phyloP scores from a whole-genome alignment of 1,140 invertebrate genomes.

The Zaprionus gabonicus region DNA sequence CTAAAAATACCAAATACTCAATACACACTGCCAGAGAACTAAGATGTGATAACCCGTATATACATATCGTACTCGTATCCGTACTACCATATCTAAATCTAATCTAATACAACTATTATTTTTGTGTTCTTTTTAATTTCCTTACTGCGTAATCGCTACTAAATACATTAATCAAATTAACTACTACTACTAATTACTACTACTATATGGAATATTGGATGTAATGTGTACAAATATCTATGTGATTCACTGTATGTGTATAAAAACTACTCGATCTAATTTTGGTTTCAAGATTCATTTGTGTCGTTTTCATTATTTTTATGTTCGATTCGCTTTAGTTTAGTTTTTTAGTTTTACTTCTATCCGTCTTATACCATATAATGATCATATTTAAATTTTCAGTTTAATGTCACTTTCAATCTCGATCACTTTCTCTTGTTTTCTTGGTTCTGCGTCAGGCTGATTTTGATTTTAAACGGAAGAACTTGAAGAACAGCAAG shows the following conservation, averaged over 20 bases:
- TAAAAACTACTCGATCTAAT: conserved; percentile 54
- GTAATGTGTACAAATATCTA: conserved; percentile 83
- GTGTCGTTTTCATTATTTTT: conserved; percentile 17
- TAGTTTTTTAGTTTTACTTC: conserved; percentile 32
- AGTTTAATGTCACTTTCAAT: conserved; percentile 7
- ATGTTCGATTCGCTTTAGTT: conserved; percentile 12
- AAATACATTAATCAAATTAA: conserved; percentile 42
- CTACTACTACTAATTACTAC: conserved; percentile 67
- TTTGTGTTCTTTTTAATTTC: conserved; percentile 53
- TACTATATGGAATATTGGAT: conserved; percentile 83
- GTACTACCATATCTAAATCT: conserved; percentile 42
- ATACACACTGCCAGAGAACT: conserved; percentile 51
- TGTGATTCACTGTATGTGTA: conserved; percentile 84
- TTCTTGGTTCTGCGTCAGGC: conserved; percentile 55
- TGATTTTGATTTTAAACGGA: conserved; percentile 17
- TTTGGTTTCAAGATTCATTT: conserved; percentile 32
- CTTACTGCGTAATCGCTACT: conserved; percentile 73
- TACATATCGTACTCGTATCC: conserved; percentile 40
- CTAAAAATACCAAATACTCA: conserved; percentile 46
- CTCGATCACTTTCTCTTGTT: conserved; percentile 27
- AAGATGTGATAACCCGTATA: conserved; percentile 47
- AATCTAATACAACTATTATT: conserved; percentile 26
- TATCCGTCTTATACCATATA: conserved; percentile 39
- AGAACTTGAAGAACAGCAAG: conserved; percentile 9
- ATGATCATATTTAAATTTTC: conserved; percentile 9